Conservation (phyloP, 2,113 vertebrate genomes). For the Corvus moneduloides region DNA sequence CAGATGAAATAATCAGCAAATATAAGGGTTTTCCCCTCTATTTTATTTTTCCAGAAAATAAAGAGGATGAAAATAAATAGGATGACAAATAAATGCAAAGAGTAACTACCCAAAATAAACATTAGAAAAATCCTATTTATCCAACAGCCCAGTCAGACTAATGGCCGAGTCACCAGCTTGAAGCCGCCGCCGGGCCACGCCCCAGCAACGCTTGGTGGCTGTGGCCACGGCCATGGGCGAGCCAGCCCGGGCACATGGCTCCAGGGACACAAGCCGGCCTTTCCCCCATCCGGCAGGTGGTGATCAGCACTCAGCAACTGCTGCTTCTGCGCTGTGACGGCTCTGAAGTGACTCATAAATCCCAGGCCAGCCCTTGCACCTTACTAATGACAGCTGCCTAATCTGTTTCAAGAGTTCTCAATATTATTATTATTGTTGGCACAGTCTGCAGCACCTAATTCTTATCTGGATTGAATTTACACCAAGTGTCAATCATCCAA, state of each 20-base stretch:
- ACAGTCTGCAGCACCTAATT: neutral
- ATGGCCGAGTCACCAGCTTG: rapidly evolving
- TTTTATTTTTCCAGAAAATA: neutral
- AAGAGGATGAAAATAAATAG: neutral
- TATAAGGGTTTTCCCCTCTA: neutral
- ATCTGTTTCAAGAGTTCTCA: neutral
- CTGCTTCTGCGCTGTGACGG: neutral
- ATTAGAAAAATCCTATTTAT: neutral
- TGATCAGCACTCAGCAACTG: neutral
- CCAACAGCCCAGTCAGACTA: neutral
- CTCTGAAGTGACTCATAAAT: neutral
- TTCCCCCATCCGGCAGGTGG: neutral
- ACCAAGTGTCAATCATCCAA: neutral
- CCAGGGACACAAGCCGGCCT: neutral
- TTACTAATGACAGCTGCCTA: neutral
- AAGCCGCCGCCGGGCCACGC: neutral
- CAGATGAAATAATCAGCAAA: neutral
- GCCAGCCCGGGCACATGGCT: neutral
- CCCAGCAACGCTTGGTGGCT: neutral
- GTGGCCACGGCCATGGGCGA: neutral
- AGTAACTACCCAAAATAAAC: neutral
- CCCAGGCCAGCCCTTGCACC: neutral
- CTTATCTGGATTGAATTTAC: conserved; percentile 7
- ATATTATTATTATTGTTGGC: conserved; percentile 8
- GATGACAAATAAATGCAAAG: neutral